A percentile compares a stretch with the other conserved stretches of the same genome.
phyloP scores from a whole-genome alignment of 2,797 vertebrate species.

The Caiman crocodilus region DNA sequence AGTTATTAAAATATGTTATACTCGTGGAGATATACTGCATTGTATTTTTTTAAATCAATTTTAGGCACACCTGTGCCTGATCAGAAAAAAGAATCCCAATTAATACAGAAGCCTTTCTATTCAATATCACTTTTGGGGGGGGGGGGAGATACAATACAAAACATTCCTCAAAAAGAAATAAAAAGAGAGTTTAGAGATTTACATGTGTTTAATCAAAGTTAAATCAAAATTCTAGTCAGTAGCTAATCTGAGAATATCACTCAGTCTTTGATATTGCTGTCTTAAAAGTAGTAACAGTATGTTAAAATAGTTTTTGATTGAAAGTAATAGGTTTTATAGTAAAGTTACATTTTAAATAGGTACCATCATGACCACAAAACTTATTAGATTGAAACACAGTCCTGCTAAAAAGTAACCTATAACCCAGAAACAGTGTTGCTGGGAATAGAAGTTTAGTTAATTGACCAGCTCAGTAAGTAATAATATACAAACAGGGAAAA shows the following conservation, averaged over 20 bases:
- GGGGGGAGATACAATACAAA: background rate
- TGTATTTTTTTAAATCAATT: background rate
- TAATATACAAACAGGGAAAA: background rate
- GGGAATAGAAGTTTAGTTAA: background rate
- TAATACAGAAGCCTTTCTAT: background rate
- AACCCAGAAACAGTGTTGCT: background rate
- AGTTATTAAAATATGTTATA: background rate
- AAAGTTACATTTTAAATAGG: background rate
- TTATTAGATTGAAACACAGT: too few relatives aligned
- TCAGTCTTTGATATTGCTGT: background rate
- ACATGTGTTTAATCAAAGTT: background rate
- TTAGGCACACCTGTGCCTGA: background rate
- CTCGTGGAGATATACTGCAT: background rate
- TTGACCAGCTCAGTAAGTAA: background rate
- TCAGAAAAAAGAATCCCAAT: background rate
- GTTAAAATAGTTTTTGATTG: background rate
- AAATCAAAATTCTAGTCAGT: background rate
- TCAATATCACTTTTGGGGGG: background rate
- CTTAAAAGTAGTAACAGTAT: background rate
- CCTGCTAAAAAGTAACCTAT: background rate
- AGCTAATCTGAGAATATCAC: background rate
- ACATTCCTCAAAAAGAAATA: background rate
- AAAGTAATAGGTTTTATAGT: background rate
- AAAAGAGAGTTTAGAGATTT: background rate
- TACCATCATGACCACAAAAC: rapidly evolving